phyloP scores from a whole-genome alignment of 2,888 invertebrate species.

The Koerneria pararmatus region DNA sequence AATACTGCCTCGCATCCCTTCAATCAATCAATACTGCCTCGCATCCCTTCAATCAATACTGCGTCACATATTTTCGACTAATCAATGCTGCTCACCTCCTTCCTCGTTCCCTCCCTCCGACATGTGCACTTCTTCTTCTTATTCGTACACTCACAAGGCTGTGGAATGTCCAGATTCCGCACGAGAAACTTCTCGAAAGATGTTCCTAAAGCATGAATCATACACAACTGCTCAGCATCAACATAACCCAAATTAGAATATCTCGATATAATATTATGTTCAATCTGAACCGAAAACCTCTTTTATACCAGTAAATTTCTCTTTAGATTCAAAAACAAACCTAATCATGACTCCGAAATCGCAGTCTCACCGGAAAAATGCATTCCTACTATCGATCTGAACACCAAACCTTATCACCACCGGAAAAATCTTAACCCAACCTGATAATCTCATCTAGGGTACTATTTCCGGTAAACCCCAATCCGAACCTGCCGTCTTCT shows the following conservation, averaged over 20 bases:
- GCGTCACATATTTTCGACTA: too few species aligned
- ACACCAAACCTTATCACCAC: too few species aligned
- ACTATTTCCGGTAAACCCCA: background rate
- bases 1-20: background rate
- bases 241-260: too few species aligned
- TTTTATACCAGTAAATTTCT: too few species aligned
- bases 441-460: background rate
- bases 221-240: too few species aligned
- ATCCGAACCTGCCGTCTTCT: slow-evolving; percentile 77
- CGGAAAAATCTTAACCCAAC: too few species aligned
- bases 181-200: slow-evolving; percentile 92
- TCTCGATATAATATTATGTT: too few species aligned
- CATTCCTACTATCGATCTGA: too few species aligned
- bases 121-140: slow-evolving; percentile 58
- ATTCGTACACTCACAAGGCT: slow-evolving; percentile 81
- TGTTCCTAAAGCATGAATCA: slow-evolving; percentile 69
- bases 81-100: slow-evolving; percentile 67
- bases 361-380: too few species aligned
- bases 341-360: too few species aligned
- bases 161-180: slow-evolving; percentile 83
- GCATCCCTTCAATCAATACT: background rate
- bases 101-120: slow-evolving; percentile 61
- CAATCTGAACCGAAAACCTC: too few species aligned
- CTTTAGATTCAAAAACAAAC: too few species aligned
- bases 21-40: background rate